Evolutionary conservation across 1,140 invertebrate genomes (phyloP).

Genomic region (Amphibalanus amphitrite): DNA sequence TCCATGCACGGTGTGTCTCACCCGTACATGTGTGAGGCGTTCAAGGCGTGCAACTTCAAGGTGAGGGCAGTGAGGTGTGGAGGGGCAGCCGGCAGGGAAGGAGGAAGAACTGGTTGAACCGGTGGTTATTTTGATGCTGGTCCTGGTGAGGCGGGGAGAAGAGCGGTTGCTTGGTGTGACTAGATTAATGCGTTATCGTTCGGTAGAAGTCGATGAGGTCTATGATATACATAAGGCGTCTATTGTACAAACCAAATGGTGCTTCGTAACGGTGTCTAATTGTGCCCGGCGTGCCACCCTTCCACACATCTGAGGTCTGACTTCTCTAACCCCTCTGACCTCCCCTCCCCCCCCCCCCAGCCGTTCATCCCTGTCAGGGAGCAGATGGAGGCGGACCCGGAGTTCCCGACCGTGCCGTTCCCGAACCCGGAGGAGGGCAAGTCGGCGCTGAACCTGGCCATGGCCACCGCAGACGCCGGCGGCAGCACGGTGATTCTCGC

Average conservation of each 20-base stretch:
- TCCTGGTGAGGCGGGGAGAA: no score
- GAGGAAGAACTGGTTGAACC: not conserved
- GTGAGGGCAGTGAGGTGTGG: constrained; percentile 25
- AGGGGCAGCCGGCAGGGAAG: not conserved
- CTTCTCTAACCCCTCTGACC: not conserved
- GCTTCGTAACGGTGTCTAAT: constrained; percentile 4
- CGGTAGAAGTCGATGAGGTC: no score
- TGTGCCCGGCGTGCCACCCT: no score
- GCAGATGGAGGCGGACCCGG: constrained; percentile 79
- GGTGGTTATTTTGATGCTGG: no score
- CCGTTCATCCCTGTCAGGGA: constrained; percentile 57
- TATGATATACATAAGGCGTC: no score
- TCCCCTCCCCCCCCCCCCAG: constrained; percentile 27
- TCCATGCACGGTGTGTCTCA: constrained; percentile 97
- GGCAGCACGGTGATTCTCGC: constrained; percentile 64
- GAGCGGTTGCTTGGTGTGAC: no score
- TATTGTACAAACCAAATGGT: no score
- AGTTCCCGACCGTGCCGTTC: constrained; percentile 91
- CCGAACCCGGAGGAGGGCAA: constrained; percentile 97
- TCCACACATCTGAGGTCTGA: no score
- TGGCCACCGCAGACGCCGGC: constrained; percentile 57
- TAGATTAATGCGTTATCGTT: no score
- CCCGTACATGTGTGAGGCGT: constrained; percentile 53
- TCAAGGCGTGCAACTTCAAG: constrained; percentile 54
- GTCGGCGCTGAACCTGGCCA: constrained; percentile 66